Evolutionary conservation across 1,140 invertebrate genomes (phyloP).

Genomic region (Trigoniulus corallinus): DNA sequence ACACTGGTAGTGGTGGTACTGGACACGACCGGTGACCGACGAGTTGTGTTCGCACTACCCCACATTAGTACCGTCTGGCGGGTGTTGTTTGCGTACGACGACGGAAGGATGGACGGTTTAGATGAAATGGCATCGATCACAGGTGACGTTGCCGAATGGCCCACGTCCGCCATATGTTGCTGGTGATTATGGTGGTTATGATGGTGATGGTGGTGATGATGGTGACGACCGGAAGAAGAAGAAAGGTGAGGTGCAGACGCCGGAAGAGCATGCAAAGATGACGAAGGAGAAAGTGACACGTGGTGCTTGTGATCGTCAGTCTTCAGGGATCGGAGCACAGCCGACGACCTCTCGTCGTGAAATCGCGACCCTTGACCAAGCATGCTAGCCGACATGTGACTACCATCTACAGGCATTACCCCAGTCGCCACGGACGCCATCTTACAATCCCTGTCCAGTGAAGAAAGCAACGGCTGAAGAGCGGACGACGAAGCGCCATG

Average conservation of each 20-base stretch:
- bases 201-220: constrained; percentile 4
- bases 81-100: constrained; percentile 25
- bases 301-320: neutral
- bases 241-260: too few relatives aligned
- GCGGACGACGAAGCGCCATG: constrained; percentile 7
- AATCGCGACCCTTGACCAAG: neutral
- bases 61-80: constrained; percentile 76
- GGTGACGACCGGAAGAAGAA: too few relatives aligned
- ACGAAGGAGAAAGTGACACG: too few relatives aligned
- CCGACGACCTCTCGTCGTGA: neutral
- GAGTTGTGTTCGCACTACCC: constrained; percentile 29
- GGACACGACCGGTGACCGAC: neutral
- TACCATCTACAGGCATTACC: neutral
- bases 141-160: constrained; percentile 25
- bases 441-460: constrained; percentile 6
- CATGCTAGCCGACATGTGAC: neutral
- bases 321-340: neutral
- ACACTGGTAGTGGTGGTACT: neutral
- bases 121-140: constrained; percentile 25
- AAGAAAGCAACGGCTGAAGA: constrained; percentile 11
- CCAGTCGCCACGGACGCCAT: neutral
- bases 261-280: too few relatives aligned
- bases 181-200: constrained; percentile 13
- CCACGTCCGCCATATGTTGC: constrained; percentile 28
- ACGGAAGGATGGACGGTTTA: neutral